Evolutionary conservation across 2,888 invertebrate genomes (phyloP), one percentile per base, ranked within the genome.

Genomic region (Drosophila niveifrons): DNA sequence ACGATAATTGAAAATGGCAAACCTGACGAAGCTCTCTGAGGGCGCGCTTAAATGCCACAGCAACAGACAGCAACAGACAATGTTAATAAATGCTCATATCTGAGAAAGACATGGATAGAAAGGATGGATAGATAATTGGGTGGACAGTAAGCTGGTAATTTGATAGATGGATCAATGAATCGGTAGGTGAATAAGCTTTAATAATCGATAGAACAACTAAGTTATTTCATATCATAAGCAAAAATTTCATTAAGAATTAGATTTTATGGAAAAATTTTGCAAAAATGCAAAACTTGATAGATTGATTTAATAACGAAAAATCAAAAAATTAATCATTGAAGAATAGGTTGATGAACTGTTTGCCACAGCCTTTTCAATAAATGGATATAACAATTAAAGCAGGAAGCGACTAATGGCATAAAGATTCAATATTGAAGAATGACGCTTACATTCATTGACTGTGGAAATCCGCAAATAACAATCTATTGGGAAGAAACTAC

Each of bases 1-100:
- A 15, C 44, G 44, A 43, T 64, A 59, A 52, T 58, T 52, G 44
- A 61, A 62, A 72, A 56, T 67, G 58, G n/a, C 55, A 51, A 48
- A 68, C 17, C 46, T 41, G 18, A 31, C 31, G 36, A 52, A 36
- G 51, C 51, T 13, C 39, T 41, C 39, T 34, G 44, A 13, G 36
- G 34, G 41, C 29, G 31, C 41, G 31, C 61, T 50, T 39, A 57
- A 74, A 56, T 63, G 43, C 18, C 46, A 55, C 34, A 52, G 17
- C n/a, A n/a, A 29, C 17, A 51, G 11, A 23, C n/a, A 52, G 11
- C 15, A 52, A 9, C 15, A 52, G 15, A 34, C 34, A 29, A 36
- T 36, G 34, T 52, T 52, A 61, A 46, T 47, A 43, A 53, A 15
- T 13, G 52, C 10, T 23, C 36, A 23, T 52, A 15, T 41, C 4